Evolutionary conservation across 2,113 vertebrate species (phyloP).

Genomic region (Pseudonaja textilis): DNA sequence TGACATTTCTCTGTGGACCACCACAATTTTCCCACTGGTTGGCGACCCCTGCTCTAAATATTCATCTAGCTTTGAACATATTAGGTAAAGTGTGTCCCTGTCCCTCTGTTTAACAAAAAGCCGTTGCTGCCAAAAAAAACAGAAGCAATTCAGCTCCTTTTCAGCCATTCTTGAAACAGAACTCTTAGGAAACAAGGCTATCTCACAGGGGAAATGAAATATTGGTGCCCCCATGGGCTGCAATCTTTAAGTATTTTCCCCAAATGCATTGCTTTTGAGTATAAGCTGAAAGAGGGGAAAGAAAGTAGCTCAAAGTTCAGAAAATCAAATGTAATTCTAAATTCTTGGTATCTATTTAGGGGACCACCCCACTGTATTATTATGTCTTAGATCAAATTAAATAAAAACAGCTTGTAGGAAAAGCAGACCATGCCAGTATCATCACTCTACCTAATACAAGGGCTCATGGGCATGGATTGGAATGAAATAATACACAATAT

Average conservation of each 20-base stretch:
- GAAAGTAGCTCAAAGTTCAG: neutral
- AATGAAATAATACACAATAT: neutral
- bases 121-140: neutral
- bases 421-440: neutral
- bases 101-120: neutral
- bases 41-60: too few relatives aligned
- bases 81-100: neutral
- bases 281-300: neutral
- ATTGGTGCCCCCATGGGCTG: neutral
- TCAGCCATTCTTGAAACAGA: neutral
- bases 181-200: neutral
- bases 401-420: neutral
- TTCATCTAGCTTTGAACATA: neutral
- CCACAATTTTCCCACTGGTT: too few relatives aligned
- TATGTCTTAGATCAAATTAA: neutral
- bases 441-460: neutral
- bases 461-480: neutral
- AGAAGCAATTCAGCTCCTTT: neutral
- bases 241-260: neutral
- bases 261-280: neutral
- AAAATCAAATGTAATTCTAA: neutral
- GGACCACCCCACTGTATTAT: neutral
- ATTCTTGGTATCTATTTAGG: neutral
- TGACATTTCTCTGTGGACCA: too few relatives aligned
- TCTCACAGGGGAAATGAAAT: neutral